These are phyloP conservation scores for Channa argus DNA, from an alignment of 2,113 vertebrate species.

Conservation along the genomic window DNA sequence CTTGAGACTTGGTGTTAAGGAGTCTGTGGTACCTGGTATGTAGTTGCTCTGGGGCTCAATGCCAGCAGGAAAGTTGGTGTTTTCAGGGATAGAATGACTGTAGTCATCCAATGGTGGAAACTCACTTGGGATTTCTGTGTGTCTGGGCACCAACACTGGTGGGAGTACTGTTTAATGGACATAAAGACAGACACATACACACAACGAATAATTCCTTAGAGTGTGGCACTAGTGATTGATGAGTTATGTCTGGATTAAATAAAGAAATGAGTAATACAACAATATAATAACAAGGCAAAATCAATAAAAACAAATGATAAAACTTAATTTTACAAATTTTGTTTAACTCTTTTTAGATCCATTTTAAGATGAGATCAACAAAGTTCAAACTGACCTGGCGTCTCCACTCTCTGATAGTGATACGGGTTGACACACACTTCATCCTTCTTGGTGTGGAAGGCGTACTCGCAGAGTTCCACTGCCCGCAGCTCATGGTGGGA, in stretches of 20 bases:
- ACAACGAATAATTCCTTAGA: background rate
- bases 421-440: slow-evolving; percentile 99
- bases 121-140: slow-evolving; percentile 96
- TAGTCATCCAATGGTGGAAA: slow-evolving; percentile 97
- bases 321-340: background rate
- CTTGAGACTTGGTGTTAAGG: background rate
- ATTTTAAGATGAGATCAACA: too few species aligned
- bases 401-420: slow-evolving; percentile 98
- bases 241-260: background rate
- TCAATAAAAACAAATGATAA: too few species aligned
- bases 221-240: background rate
- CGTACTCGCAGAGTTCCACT: slow-evolving; percentile 97
- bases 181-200: slow-evolving; percentile 1
- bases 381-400: slow-evolving; percentile 86
- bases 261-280: background rate
- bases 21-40: slow-evolving; percentile 90
- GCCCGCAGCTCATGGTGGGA: slow-evolving; percentile 98
- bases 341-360: background rate
- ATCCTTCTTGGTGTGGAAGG: slow-evolving; percentile 99
- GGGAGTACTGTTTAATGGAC: slow-evolving; percentile 88
- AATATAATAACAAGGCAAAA: background rate
- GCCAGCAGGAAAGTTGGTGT: slow-evolving; percentile 98
- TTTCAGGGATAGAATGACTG: slow-evolving; percentile 99
- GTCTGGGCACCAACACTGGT: slow-evolving; percentile 95
- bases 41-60: slow-evolving; percentile 99